These are phyloP conservation scores for Silurus glanis DNA, from an alignment of 2,113 vertebrate species.

Conservation along the genomic window DNA sequence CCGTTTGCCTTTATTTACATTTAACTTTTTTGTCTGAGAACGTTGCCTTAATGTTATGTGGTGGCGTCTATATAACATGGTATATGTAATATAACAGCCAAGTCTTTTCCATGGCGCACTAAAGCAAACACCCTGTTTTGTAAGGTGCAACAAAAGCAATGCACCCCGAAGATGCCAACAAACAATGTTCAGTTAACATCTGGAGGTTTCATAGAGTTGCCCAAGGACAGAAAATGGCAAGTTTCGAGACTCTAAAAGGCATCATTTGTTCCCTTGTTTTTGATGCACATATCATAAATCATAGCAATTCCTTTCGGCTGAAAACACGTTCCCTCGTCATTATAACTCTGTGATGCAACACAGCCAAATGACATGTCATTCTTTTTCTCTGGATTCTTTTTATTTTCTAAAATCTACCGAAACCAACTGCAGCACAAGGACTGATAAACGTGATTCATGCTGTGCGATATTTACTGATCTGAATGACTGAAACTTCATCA, in stretches of 20 bases:
- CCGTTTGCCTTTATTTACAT: background rate
- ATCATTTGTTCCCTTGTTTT: background rate
- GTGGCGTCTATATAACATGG: background rate
- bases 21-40: background rate
- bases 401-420: background rate
- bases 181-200: background rate
- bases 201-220: background rate
- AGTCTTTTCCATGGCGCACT: constrained; percentile 33
- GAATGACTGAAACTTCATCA: background rate
- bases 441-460: background rate
- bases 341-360: constrained; percentile 37
- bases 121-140: constrained; percentile 36
- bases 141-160: background rate
- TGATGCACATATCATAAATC: background rate
- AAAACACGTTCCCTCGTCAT: background rate
- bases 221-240: background rate
- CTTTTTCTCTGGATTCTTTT: background rate
- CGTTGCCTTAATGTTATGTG: background rate
- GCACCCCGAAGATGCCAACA: background rate
- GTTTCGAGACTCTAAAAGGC: background rate
- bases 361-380: background rate
- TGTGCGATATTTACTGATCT: background rate
- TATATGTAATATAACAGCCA: background rate
- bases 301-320: background rate
- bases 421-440: background rate